phyloP scores from a whole-genome alignment of 1,140 invertebrate genomes.

The Potamilus streckersoni region DNA sequence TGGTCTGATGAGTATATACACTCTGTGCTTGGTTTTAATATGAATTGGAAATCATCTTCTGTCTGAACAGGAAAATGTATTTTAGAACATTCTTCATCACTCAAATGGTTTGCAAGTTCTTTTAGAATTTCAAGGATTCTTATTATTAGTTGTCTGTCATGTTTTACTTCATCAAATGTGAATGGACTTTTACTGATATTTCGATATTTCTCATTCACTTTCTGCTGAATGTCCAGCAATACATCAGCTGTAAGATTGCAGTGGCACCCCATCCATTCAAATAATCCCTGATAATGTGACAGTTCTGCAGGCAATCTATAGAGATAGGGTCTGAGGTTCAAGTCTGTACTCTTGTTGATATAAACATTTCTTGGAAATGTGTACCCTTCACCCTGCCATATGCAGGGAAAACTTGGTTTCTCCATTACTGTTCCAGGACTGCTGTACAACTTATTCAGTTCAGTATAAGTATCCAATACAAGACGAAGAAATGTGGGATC shows the following conservation, averaged over 20 bases:
- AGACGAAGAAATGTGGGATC: conserved; percentile 4
- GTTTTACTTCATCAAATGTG: not conserved
- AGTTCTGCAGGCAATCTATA: conserved; percentile 10
- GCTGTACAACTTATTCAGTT: not conserved
- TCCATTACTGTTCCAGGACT: not conserved
- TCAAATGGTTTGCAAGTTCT: not conserved
- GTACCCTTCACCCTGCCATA: conserved; percentile 8
- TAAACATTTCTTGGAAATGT: not conserved
- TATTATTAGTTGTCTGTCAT: not conserved
- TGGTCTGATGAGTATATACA: conserved; percentile 20
- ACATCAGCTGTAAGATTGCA: not conserved
- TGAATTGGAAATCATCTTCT: conserved; percentile 18
- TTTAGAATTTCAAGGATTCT: not conserved
- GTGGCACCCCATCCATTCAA: conserved; percentile 5
- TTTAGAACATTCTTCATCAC: conserved; percentile 3
- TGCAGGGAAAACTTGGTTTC: not conserved
- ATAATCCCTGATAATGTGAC: not conserved
- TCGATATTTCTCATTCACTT: not conserved
- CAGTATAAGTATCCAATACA: conserved; percentile 5
- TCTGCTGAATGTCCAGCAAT: not conserved
- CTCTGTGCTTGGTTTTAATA: conserved; percentile 24
- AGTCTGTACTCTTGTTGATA: not conserved
- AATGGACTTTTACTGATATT: no score
- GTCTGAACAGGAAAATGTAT: not conserved
- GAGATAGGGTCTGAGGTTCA: conserved; percentile 6